Evolutionary conservation across 2,888 invertebrate genomes (phyloP).

Genomic region (Galeopsomyia nigrocyanea): DNA sequence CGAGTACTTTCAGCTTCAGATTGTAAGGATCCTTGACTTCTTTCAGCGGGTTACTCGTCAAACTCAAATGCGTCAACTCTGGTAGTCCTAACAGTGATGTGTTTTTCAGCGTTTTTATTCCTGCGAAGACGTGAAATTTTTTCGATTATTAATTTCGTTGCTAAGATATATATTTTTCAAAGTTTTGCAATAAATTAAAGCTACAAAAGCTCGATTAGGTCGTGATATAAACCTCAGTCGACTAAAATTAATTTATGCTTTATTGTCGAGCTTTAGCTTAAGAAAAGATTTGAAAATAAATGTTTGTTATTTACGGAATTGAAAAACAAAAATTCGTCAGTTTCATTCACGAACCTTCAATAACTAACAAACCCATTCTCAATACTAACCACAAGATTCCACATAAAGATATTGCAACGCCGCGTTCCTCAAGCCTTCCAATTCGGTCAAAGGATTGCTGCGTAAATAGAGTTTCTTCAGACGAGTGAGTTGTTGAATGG

Average conservation of each 20-base stretch:
- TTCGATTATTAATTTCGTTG: not conserved
- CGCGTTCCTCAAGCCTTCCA: constrained; percentile 74
- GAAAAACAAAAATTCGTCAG: too few relatives aligned
- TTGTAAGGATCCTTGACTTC: constrained; percentile 57
- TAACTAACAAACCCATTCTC: not conserved
- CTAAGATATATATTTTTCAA: constrained; percentile 15
- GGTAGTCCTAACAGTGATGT: constrained; percentile 76
- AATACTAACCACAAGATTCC: constrained; percentile 72
- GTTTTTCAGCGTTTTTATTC: constrained; percentile 74
- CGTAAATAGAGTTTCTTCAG: constrained; percentile 77
- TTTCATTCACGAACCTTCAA: too few relatives aligned
- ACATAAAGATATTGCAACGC: constrained; percentile 72
- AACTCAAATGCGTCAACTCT: constrained; percentile 76
- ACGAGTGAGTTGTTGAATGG: constrained; percentile 62
- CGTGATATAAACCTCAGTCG: too few relatives aligned
- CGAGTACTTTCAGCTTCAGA: constrained; percentile 58
- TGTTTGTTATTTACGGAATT: too few relatives aligned
- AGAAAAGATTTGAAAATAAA: too few relatives aligned
- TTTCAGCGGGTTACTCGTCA: constrained; percentile 74
- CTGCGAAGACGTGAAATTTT: constrained; percentile 47
- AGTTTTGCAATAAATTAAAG: not conserved
- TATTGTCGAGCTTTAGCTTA: too few relatives aligned
- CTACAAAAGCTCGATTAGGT: too few relatives aligned
- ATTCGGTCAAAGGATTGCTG: constrained; percentile 73
- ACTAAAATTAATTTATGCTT: too few relatives aligned